A percentile compares a stretch with the other conserved stretches of the same genome.
Conservation (phyloP, 2,888 invertebrate genomes). For the Parochlus steinenii region DNA sequence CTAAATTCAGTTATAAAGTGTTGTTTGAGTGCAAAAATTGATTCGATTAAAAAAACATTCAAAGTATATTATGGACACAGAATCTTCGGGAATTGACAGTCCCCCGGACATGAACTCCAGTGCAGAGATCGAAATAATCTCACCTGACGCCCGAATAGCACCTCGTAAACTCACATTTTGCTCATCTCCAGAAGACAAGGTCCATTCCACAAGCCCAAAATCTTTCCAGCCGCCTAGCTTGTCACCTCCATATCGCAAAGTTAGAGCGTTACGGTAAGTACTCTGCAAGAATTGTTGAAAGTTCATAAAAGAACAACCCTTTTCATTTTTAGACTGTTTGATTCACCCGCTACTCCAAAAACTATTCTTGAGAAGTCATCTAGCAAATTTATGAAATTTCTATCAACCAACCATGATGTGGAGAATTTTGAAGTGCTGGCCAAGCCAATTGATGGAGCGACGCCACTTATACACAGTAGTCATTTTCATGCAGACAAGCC, state of each 20-base stretch:
- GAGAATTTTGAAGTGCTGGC: conserved; percentile 11
- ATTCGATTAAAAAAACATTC: too few species aligned
- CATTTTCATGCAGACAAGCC: conserved; percentile 22
- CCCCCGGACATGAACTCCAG: conserved; percentile 18
- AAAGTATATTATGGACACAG: conserved; percentile 12
- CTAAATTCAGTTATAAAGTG: too few species aligned
- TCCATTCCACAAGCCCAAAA: not conserved
- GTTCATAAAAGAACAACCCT: not conserved
- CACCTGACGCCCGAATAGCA: conserved; percentile 16
- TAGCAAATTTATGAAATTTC: conserved; percentile 35
- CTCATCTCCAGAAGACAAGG: conserved; percentile 19
- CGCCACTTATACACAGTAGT: conserved; percentile 22
- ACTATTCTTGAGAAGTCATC: conserved; percentile 44
- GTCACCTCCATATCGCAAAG: conserved; percentile 40
- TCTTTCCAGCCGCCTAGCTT: too few species aligned
- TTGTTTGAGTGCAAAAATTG: too few species aligned
- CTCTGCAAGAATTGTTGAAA: not conserved
- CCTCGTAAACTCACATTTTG: conserved; percentile 26
- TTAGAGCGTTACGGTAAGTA: conserved; percentile 37
- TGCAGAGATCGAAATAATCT: conserved; percentile 13
- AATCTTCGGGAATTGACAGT: conserved; percentile 16
- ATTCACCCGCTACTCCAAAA: conserved; percentile 75
- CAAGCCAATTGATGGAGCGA: conserved; percentile 13
- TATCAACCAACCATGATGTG: conserved; percentile 12
- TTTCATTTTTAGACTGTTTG: conserved; percentile 48